These are phyloP conservation scores for Epicampocera succincta DNA, from an alignment of 2,888 invertebrate species.

Conservation along the genomic window DNA sequence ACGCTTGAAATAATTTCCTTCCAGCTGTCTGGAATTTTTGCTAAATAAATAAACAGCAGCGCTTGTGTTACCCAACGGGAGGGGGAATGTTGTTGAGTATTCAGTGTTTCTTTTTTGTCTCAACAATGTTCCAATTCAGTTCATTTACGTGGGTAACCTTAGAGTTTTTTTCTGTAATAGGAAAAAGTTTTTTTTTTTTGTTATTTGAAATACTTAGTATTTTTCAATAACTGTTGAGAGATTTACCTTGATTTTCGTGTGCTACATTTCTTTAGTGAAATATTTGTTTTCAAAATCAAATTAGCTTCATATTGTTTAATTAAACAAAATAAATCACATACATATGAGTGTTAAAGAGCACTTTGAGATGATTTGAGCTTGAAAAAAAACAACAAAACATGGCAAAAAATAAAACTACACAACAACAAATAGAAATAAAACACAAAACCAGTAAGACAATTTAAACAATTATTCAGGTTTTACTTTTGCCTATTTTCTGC, in stretches of 20 bases:
- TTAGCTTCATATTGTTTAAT: conserved; percentile 1
- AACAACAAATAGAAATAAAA: conserved; percentile 26
- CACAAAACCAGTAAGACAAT: conserved; percentile 42
- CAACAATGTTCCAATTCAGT: conserved; percentile 54
- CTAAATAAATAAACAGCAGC: conserved; percentile 9
- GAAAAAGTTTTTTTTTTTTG: background rate
- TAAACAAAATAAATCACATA: conserved; percentile 35
- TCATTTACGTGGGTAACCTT: conserved; percentile 62
- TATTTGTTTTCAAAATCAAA: background rate
- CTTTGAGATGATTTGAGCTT: conserved; percentile 56
- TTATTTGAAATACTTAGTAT: conserved; percentile 4
- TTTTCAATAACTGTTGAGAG: background rate
- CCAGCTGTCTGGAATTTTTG: background rate
- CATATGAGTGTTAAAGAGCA: conserved; percentile 53
- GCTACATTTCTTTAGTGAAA: conserved; percentile 11
- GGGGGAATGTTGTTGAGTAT: conserved; percentile 19
- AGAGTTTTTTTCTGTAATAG: conserved; percentile 46
- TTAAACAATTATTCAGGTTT: conserved; percentile 47
- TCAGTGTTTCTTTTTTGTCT: conserved; percentile 11
- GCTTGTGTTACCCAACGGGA: conserved; percentile 34
- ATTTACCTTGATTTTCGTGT: conserved; percentile 21
- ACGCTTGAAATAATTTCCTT: conserved; percentile 42
- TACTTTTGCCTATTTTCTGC: conserved; percentile 45
- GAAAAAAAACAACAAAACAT: conserved; percentile 46
- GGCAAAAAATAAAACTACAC: conserved; percentile 33